Evolutionary conservation across 2,113 vertebrate genomes (phyloP), one percentile per base, ranked within the genome.

Genomic region (Ctenodactylus gundi): DNA sequence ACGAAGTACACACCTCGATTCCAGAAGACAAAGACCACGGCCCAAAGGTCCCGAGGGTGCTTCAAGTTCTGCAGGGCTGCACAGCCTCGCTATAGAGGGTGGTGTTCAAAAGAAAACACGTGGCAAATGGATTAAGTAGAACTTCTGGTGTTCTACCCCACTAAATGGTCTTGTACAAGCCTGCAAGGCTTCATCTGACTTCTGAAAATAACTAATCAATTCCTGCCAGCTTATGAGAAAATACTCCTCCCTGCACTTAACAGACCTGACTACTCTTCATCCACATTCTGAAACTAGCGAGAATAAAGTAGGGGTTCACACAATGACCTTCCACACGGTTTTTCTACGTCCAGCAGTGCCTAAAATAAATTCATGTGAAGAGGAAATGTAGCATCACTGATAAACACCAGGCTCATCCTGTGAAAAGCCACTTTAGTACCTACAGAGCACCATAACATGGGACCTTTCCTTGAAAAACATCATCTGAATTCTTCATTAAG

Each of bases 401-500:
- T 73, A 89, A 88, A 41, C 72, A 64, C 11, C 82, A 55, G 41
- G 21, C 36, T 62, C 29, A 41, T 44, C 36, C 51, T 39, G 13
- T 39, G 34, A 93, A 29, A 92, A 90, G 81, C 64, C 41, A 44
- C 67, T n/a, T 60, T 76, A 49, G 84, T 39, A 21, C 23, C 4
- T n/a, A 18, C 1, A 2, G n/a, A 70, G 36, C 23, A 82, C 4
- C 27, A 55, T 41, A 89, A 68, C 4, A 67, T 55, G 76, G 2
- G 11, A 78, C 21, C 46, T 88, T 81, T 72, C 36, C 53, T 62
- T 65, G 36, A 78, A 72, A 93, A 95, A 68, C 7, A 82, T 81
- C n/a, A 73, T 83, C 70, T 57, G 39, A 95, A 91, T 83, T 78
- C 53, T 70, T 86, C 70, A 72, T 75, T 72, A 84, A 8, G 83